Base-by-base conservation (phyloP, 2,797 vertebrate species). In the Aulostomus chinensis region DNA sequence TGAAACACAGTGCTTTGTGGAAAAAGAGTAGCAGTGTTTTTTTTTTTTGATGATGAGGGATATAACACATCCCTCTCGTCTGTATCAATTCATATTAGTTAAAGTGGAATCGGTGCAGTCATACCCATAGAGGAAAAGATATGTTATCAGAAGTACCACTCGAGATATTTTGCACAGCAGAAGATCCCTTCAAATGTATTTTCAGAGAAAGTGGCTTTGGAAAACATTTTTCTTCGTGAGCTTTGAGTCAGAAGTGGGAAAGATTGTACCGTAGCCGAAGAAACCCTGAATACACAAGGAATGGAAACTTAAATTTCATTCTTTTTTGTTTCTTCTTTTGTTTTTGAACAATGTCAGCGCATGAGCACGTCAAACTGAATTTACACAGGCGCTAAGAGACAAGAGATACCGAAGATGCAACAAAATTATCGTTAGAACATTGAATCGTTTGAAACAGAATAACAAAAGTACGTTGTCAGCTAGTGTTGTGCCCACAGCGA, bases 61-160 rank as follows among this genome's bases (percentile, higher is more conserved):
- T 78, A 64, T 65, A 69, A 69, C 62, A 69, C 60, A 75, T 75
- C 79, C 73, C 54, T 82, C 53, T 51, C 47, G 45, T 61, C 50
- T 79, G 59, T 70, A 73, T 83, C 86, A 68, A 81, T 81, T 85
- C 67, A 78, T 72, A 80, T 78, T 85, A 80, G 80, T 72, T 77
- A 72, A 78, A 81, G 78, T 62, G 61, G 68, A 84, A 73, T 71
- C 35, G 35, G 34, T 63, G 75, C 72, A 69, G 76, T 75, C 73
- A 62, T 42, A 80, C 65, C 62, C 64, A 66, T 42, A 53, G 64
- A 81, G 59, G 57, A 51, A 64, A 51, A 80, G 70, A 86, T 83
- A 84, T 68, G 71, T 77, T 83, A 86, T 85, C 83, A 68, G 62
- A 62, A 50, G 68, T 40, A 81, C 77, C 63, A 55, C 69, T 57